Percentiles rank a stretch among this genome's conserved stretches.
Conservation (phyloP, 2,113 vertebrate genomes). For the Procapra przewalskii region DNA sequence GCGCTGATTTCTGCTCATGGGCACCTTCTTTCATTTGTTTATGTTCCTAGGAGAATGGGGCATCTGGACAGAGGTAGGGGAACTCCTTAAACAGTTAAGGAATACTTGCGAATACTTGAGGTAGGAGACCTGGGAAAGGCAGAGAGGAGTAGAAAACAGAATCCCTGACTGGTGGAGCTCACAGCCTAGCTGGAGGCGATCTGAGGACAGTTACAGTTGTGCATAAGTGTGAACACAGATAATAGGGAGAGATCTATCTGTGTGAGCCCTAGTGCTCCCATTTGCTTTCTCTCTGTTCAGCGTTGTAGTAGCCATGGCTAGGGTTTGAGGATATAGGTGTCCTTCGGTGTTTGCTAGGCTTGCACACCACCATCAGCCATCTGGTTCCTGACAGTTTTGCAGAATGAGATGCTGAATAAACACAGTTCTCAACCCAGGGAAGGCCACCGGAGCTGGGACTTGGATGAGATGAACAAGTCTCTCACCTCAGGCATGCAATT, state of each 20-base stretch:
- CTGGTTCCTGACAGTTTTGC: neutral
- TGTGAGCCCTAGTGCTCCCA: neutral
- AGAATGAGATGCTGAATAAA: neutral
- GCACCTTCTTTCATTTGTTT: neutral
- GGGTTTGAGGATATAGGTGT: no score
- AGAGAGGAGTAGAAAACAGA: neutral
- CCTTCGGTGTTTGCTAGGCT: neutral
- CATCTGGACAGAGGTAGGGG: neutral
- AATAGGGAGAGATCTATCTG: no score
- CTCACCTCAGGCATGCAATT: neutral
- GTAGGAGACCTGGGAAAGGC: neutral
- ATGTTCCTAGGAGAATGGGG: neutral
- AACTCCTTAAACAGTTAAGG: neutral
- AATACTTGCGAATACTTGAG: neutral
- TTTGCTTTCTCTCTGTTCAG: neutral
- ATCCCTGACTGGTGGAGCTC: neutral
- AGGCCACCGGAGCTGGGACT: neutral
- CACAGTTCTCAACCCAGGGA: no score
- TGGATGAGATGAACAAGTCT: rapidly evolving
- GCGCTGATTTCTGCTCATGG: neutral
- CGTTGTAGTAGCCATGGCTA: no score
- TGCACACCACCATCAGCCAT: neutral
- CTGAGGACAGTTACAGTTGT: neutral
- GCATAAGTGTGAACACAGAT: neutral
- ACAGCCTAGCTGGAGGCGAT: neutral